Conservation (phyloP, 2,888 invertebrate genomes). For the Pyrocoelia pectoralis region DNA sequence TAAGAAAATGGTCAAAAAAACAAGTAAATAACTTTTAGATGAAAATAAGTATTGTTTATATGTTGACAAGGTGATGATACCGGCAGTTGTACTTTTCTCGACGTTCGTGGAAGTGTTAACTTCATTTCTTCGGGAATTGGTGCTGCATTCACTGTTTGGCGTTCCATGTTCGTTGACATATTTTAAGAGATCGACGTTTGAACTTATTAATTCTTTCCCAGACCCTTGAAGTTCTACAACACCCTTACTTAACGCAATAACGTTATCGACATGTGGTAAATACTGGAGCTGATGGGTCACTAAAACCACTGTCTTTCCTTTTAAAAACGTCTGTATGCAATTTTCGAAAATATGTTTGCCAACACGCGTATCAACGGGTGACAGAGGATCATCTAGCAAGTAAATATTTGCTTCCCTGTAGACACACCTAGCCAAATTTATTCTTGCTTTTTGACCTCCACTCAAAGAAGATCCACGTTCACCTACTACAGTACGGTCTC, state of each 20-base stretch:
- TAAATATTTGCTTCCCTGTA: slow-evolving; percentile 81
- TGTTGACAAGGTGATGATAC: background rate
- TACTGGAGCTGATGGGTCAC: slow-evolving; percentile 79
- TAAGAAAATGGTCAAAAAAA: background rate
- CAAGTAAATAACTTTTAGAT: background rate
- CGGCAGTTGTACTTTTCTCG: background rate
- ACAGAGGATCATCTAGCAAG: slow-evolving; percentile 80
- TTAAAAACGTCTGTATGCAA: slow-evolving; percentile 68
- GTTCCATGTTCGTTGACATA: background rate
- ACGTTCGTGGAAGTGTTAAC: background rate
- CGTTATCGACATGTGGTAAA: slow-evolving; percentile 63
- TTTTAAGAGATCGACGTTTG: background rate
- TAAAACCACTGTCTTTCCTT: slow-evolving; percentile 68
- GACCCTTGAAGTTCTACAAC: slow-evolving; percentile 40
- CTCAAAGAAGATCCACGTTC: slow-evolving; percentile 80
- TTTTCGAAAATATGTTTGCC: slow-evolving; percentile 78
- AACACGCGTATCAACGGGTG: slow-evolving; percentile 83
- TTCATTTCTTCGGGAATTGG: background rate
- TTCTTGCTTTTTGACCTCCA: slow-evolving; percentile 83
- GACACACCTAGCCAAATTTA: slow-evolving; percentile 79
- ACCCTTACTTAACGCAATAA: slow-evolving; percentile 65
- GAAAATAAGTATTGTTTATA: background rate
- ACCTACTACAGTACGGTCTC: slow-evolving; percentile 65
- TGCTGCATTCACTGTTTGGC: background rate
- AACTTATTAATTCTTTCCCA: background rate